phyloP scores from a whole-genome alignment of 2,888 invertebrate species.

The Ochlodes sylvanus region DNA sequence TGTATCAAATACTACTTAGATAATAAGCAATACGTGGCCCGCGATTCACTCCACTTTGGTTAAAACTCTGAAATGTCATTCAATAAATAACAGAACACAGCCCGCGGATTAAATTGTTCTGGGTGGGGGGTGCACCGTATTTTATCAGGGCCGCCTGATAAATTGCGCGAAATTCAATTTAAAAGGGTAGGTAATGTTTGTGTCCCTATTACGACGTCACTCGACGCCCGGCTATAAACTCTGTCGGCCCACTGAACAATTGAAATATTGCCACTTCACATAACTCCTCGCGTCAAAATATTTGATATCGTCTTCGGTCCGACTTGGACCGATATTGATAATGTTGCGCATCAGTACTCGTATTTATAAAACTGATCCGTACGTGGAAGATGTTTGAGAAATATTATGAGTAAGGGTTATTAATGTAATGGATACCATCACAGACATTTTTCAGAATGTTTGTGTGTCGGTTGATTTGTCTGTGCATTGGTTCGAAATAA shows the following conservation, averaged over 20 bases:
- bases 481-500: too few species aligned
- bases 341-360: too few species aligned
- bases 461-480: too few species aligned
- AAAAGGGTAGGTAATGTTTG: slow-evolving; percentile 82
- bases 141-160: slow-evolving; percentile 74
- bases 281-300: slow-evolving; percentile 67
- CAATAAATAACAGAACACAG: slow-evolving; percentile 66
- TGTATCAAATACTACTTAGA: not conserved
- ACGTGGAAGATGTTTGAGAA: too few species aligned
- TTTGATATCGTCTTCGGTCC: slow-evolving; percentile 44
- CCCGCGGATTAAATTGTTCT: slow-evolving; percentile 67
- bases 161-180: slow-evolving; percentile 81
- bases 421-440: too few species aligned
- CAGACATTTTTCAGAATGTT: too few species aligned
- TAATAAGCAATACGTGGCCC: not conserved
- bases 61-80: slow-evolving; percentile 51
- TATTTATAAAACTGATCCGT: too few species aligned
- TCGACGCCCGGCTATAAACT: slow-evolving; percentile 74
- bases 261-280: slow-evolving; percentile 71
- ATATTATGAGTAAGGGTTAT: too few species aligned
- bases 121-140: slow-evolving; percentile 59
- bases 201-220: slow-evolving; percentile 79
- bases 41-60: slow-evolving; percentile 39
- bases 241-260: slow-evolving; percentile 72
- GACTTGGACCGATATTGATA: too few species aligned